Conservation (phyloP, 2,888 invertebrate genomes). For the Malacosoma neustria region DNA sequence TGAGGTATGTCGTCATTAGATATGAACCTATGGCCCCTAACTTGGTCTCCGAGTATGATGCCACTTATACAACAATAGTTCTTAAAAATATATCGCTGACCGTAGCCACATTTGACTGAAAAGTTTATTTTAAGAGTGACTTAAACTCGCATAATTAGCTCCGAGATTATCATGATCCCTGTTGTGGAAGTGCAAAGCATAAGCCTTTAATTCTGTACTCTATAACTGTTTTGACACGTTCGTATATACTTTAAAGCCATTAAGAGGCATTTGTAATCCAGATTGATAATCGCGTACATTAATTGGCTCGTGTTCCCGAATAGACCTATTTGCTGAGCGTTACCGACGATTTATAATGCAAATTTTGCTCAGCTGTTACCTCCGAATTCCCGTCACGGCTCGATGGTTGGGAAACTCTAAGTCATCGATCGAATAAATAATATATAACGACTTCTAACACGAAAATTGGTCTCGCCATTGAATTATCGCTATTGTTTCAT, state of each 20-base stretch:
- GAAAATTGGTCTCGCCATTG: conserved; percentile 14
- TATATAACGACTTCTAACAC: conserved; percentile 9
- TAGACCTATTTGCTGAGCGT: conserved; percentile 19
- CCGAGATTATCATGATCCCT: too few species aligned
- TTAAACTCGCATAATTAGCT: too few species aligned
- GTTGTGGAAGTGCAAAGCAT: too few species aligned
- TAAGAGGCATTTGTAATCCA: conserved; percentile 22
- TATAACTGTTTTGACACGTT: too few species aligned
- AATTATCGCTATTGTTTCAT: conserved; percentile 20
- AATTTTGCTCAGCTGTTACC: conserved; percentile 45
- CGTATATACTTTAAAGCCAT: conserved; percentile 8
- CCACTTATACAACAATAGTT: too few species aligned
- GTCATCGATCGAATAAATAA: conserved; percentile 31
- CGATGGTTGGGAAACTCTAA: conserved; percentile 20
- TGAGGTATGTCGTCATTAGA: too few species aligned
- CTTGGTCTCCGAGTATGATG: too few species aligned
- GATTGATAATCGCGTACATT: conserved; percentile 29
- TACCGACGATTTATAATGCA: conserved; percentile 40
- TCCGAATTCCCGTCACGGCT: conserved; percentile 16
- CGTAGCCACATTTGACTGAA: too few species aligned
- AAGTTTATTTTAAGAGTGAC: too few species aligned
- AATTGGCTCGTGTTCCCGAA: conserved; percentile 36
- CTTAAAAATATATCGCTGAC: too few species aligned
- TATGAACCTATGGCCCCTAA: too few species aligned
- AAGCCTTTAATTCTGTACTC: too few species aligned